Base-by-base conservation (phyloP, 1,140 invertebrate genomes). In the Telenomus remus region DNA sequence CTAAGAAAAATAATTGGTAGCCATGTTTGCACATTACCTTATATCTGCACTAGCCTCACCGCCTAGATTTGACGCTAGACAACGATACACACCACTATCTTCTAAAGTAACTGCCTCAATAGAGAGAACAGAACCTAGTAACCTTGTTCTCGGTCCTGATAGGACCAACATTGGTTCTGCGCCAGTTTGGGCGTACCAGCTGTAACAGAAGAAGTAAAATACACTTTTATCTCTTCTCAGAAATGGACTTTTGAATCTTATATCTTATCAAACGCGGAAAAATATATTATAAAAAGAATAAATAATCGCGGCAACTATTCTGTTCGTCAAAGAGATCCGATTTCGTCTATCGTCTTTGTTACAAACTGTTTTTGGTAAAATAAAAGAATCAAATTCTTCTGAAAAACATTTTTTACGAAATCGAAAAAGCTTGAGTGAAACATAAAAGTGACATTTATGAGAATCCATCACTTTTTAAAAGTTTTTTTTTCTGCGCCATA, bases 61-160 rank as follows among this genome's bases (percentile, higher is more conserved):
- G 3, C 91, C 92, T 48, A 91, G 89, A 84, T 94, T 94, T 11
- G 90, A 90, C 1, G 92, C 91, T 1, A 91, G 87, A 81, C 93
- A 94, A 44, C 92, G 89, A 84, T 94, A 94, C 39, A 91, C 86
- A 1, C 93, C 93, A 39, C 91, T 91, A 80, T 94, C 93, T 76
- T 93, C 92, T 6, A 90, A 84, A 1, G 91, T 92, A 10, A 93
- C 92, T 1, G 92, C 92, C 81, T 94, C 93, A 49, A 94, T 91
- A 1, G 93, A 92, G 42, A 94, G 84, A 11, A 94, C 91, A 1
- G 92, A 91, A 1, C 92, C 93, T 0, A 93, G 86, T 16, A 93
- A 88, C 37, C 92, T 88, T 9, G 91, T 91, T 48, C 92, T 88
- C 2, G 92, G 91, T 0, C 92, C 92, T 34, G 91, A 90, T 16